These are phyloP conservation scores for Orius laevigatus DNA, from an alignment of 1,140 invertebrate species.

Conservation along the genomic window DNA sequence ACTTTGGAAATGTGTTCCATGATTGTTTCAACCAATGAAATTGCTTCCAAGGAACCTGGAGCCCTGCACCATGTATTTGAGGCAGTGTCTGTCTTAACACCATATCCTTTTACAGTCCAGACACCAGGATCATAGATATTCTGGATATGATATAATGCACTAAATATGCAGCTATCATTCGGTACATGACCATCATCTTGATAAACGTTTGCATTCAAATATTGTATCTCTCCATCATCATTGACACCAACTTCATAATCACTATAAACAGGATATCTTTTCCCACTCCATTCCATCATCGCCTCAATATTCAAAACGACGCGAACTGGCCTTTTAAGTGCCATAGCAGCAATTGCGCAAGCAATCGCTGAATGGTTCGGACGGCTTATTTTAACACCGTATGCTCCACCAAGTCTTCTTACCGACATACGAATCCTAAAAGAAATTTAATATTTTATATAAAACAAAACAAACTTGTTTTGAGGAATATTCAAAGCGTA, in stretches of 20 bases:
- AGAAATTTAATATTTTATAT: constrained; percentile 3
- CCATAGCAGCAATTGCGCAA: constrained; percentile 41
- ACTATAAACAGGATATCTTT: constrained; percentile 34
- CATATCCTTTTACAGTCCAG: constrained; percentile 36
- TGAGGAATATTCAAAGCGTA: constrained; percentile 21
- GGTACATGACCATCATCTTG: constrained; percentile 40
- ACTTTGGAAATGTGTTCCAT: constrained; percentile 64
- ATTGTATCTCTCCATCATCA: constrained; percentile 44
- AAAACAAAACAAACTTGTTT: constrained; percentile 22
- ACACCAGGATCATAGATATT: constrained; percentile 36
- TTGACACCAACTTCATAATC: constrained; percentile 47
- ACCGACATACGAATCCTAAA: constrained; percentile 38
- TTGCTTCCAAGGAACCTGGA: constrained; percentile 43
- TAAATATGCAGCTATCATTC: constrained; percentile 35
- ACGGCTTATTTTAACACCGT: constrained; percentile 46
- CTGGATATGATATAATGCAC: constrained; percentile 27
- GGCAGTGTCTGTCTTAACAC: constrained; percentile 40
- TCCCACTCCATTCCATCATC: constrained; percentile 46
- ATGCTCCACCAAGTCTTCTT: constrained; percentile 49
- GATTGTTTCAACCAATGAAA: constrained; percentile 52
- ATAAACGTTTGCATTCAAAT: constrained; percentile 39
- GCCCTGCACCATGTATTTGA: constrained; percentile 41
- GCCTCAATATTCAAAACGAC: constrained; percentile 43
- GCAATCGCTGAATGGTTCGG: constrained; percentile 34
- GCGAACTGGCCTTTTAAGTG: constrained; percentile 40